These are phyloP conservation scores for Ostrea edulis DNA, from an alignment of 1,140 invertebrate species.

Conservation along the genomic window DNA sequence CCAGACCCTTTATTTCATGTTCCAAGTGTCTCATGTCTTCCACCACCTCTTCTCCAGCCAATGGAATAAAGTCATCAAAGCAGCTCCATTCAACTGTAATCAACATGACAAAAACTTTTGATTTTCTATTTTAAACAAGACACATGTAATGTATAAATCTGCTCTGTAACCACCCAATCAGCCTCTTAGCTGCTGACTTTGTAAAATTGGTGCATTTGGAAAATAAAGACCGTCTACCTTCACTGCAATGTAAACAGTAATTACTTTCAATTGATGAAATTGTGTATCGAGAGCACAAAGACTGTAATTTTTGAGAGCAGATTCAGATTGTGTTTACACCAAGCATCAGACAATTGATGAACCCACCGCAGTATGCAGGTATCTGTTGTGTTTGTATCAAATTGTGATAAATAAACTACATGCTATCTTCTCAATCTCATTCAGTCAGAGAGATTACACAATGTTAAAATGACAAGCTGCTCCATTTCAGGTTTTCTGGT, in stretches of 20 bases:
- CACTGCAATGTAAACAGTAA: conserved; percentile 22
- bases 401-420: background rate
- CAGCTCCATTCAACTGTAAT: conserved; percentile 86
- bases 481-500: background rate
- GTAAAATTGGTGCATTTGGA: background rate
- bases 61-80: conserved; percentile 87
- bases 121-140: conserved; percentile 16
- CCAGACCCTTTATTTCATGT: conserved; percentile 86
- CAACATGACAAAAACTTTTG: conserved; percentile 20
- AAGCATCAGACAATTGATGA: background rate
- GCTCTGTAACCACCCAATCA: background rate
- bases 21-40: conserved; percentile 71
- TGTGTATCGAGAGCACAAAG: background rate
- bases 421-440: background rate
- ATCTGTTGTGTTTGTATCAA: conserved; percentile 21
- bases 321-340: conserved; percentile 18
- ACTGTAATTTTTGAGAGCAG: background rate
- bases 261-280: conserved; percentile 32
- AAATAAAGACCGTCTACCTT: background rate
- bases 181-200: background rate
- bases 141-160: background rate
- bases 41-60: conserved; percentile 85
- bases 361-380: background rate
- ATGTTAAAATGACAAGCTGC: conserved; percentile 2
- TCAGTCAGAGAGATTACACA: background rate